These are phyloP conservation scores for Bryconaethiops microstoma DNA, from an alignment of 2,797 vertebrate genomes.

Conservation along the genomic window DNA sequence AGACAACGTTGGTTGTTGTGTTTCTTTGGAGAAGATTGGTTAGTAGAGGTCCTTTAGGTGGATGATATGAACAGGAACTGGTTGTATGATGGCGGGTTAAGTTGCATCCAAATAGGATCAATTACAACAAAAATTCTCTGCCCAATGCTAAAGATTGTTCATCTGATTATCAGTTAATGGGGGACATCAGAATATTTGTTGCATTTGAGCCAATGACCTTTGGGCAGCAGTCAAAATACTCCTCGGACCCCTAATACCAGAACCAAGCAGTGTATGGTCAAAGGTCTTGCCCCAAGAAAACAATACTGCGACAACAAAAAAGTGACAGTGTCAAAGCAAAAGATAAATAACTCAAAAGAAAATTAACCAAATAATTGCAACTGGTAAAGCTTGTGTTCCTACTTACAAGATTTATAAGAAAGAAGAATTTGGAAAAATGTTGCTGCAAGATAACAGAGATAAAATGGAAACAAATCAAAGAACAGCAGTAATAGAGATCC, in stretches of 20 bases:
- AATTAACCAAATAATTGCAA: conserved; percentile 57
- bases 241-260: conserved; percentile 55
- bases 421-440: conserved; percentile 68
- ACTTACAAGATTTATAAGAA: conserved; percentile 69
- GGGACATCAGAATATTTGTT: conserved; percentile 52
- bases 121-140: conserved; percentile 54
- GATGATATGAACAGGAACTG: conserved; percentile 51
- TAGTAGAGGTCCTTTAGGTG: conserved; percentile 58
- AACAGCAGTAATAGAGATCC: conserved; percentile 57
- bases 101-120: conserved; percentile 50
- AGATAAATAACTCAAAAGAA: conserved; percentile 33
- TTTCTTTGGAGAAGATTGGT: conserved; percentile 62
- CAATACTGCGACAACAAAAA: conserved; percentile 56
- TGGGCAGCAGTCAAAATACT: conserved; percentile 57
- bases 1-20: conserved; percentile 53
- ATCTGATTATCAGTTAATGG: not conserved
- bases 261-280: conserved; percentile 56
- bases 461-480: conserved; percentile 64
- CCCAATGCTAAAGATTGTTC: conserved; percentile 1
- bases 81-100: conserved; percentile 52
- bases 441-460: conserved; percentile 66
- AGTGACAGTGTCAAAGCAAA: conserved; percentile 56
- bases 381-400: conserved; percentile 61
- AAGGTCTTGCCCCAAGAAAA: conserved; percentile 58
- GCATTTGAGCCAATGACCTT: conserved; percentile 55